Evolutionary conservation across 2,888 invertebrate species (phyloP).

Genomic region (Caenorhabditis doughertyi): DNA sequence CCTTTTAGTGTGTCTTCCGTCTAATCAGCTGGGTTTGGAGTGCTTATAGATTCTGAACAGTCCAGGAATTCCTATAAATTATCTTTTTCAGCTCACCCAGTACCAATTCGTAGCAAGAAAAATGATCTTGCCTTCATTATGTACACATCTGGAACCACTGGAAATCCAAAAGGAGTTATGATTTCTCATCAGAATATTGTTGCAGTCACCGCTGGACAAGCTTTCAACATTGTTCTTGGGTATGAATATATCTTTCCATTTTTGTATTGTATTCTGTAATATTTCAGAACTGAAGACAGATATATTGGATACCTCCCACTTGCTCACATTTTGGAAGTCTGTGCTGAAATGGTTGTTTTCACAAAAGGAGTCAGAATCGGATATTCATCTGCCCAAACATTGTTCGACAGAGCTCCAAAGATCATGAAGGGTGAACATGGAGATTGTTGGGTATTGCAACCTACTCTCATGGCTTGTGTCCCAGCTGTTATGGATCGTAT

Average conservation of each 20-base stretch:
- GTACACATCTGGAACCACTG: constrained; percentile 99
- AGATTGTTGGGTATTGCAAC: constrained; percentile 92
- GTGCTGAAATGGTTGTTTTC: constrained; percentile 86
- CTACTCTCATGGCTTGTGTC: constrained; percentile 96
- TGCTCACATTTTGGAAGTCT: constrained; percentile 96
- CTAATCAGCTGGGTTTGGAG: constrained; percentile 34
- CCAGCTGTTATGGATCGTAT: constrained; percentile 98
- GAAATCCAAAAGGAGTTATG: constrained; percentile 85
- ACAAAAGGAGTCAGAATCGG: constrained; percentile 89
- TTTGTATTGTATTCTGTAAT: background rate
- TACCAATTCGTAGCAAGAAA: constrained; percentile 85
- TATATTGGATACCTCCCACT: constrained; percentile 96
- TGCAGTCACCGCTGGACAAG: constrained; percentile 84
- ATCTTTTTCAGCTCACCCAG: constrained; percentile 59
- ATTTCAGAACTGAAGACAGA: constrained; percentile 86
- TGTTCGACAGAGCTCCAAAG: constrained; percentile 88
- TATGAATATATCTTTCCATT: background rate
- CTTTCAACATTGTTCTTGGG: constrained; percentile 70
- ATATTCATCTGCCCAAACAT: constrained; percentile 94
- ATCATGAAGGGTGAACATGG: constrained; percentile 96
- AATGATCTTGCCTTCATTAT: constrained; percentile 95
- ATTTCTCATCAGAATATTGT: constrained; percentile 84
- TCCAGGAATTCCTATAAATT: background rate
- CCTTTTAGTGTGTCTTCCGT: constrained; percentile 19
- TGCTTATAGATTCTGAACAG: too few species aligned